phyloP scores from a whole-genome alignment of 2,797 vertebrate genomes.

The Eupleurogrammus muticus region DNA sequence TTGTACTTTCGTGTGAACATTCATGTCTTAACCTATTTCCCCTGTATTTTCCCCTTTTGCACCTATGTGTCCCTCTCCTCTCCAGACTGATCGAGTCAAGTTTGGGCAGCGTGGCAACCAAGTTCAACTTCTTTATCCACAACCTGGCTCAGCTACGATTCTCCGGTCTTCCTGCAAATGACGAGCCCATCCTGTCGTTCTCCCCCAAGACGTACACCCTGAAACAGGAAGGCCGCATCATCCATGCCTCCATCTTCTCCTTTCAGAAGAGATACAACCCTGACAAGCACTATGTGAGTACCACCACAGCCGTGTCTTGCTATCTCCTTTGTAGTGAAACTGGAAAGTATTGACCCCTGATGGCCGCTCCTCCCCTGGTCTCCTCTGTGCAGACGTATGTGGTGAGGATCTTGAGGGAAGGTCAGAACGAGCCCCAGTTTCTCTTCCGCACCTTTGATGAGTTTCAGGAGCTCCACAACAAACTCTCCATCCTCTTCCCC shows the following conservation, averaged over 20 bases:
- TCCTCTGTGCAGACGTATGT: conserved; percentile 90
- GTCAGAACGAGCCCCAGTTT: conserved; percentile 91
- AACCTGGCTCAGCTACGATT: conserved; percentile 97
- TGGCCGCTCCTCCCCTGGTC: not conserved
- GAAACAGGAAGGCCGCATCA: conserved; percentile 94
- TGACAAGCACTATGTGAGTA: conserved; percentile 96
- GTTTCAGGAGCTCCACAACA: conserved; percentile 99
- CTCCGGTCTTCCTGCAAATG: conserved; percentile 94
- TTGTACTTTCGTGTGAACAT: not conserved
- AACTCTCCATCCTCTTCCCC: conserved; percentile 94
- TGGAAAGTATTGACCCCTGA: not conserved
- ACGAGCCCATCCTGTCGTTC: conserved; percentile 96
- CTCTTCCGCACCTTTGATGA: conserved; percentile 98
- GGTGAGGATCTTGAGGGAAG: conserved; percentile 92
- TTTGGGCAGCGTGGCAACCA: conserved; percentile 96
- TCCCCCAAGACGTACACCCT: conserved; percentile 94
- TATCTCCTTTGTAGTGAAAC: not conserved
- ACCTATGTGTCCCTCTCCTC: not conserved
- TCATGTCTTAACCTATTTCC: not conserved
- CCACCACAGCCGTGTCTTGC: not conserved
- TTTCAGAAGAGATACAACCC: conserved; percentile 99
- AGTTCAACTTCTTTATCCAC: conserved; percentile 99
- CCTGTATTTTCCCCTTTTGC: not conserved
- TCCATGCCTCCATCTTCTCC: conserved; percentile 93
- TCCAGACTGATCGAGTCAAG: conserved; percentile 96